Evolutionary conservation across 92 coral and sea anemone species (phyloP).

Genomic region (Umimayanthus chanpuru): DNA sequence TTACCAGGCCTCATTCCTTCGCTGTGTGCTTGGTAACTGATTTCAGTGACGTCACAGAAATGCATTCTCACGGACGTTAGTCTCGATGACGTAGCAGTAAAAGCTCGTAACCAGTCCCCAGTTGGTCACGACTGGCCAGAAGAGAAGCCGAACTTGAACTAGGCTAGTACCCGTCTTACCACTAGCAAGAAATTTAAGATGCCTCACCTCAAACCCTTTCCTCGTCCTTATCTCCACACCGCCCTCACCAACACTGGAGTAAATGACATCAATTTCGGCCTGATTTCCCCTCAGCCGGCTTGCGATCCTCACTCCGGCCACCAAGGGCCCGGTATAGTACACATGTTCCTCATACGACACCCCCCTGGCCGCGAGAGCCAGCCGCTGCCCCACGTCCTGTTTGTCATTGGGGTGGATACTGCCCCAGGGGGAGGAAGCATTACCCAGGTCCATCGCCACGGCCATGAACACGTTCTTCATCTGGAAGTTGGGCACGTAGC

Average conservation of each 20-base stretch:
- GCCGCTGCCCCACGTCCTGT: constrained; percentile 87
- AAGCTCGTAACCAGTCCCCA: too few species aligned
- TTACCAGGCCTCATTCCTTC: too few species aligned
- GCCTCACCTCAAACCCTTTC: constrained; percentile 87
- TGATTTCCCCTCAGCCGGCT: constrained; percentile 22
- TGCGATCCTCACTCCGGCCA: constrained; percentile 52
- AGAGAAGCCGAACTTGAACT: too few species aligned
- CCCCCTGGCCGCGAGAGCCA: constrained; percentile 91
- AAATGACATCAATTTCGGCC: constrained; percentile 49
- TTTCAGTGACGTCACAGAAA: too few species aligned
- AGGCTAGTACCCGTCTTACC: too few species aligned
- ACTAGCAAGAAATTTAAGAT: too few species aligned
- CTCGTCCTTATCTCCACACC: constrained; percentile 74
- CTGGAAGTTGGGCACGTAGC: constrained; percentile 87
- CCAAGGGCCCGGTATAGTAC: constrained; percentile 89
- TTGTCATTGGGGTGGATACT: constrained; percentile 95
- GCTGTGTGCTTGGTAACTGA: too few species aligned
- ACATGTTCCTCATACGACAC: constrained; percentile 83
- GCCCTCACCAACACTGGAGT: constrained; percentile 58
- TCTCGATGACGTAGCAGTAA: too few species aligned
- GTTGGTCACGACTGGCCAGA: too few species aligned
- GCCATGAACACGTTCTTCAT: constrained; percentile 94
- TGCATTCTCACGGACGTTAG: too few species aligned
- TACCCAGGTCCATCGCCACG: constrained; percentile 95
- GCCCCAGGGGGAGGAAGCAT: constrained; percentile 84